phyloP scores from a whole-genome alignment of 2,888 invertebrate genomes.

The Gari tellinella region DNA sequence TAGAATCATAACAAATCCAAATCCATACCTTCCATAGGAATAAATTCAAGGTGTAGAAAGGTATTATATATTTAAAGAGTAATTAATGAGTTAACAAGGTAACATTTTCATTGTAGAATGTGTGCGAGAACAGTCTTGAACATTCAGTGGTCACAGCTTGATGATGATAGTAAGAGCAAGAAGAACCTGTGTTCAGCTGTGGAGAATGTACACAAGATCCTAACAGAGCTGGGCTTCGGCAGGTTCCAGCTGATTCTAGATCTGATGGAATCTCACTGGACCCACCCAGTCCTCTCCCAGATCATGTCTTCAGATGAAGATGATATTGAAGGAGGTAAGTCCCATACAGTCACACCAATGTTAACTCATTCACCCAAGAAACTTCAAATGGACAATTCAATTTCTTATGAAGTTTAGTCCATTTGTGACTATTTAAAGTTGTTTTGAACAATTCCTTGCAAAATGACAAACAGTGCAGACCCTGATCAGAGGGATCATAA shows the following conservation, averaged over 20 bases:
- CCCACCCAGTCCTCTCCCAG: conserved; percentile 77
- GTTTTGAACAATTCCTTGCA: too few relatives aligned
- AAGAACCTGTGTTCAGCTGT: conserved; percentile 72
- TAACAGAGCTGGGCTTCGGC: conserved; percentile 65
- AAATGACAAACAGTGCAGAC: too few relatives aligned
- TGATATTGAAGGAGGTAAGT: conserved; percentile 57
- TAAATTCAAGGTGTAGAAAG: too few relatives aligned
- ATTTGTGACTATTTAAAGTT: background rate
- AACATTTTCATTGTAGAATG: conserved; percentile 60
- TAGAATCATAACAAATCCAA: too few relatives aligned
- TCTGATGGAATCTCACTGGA: conserved; percentile 80
- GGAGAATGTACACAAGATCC: conserved; percentile 67
- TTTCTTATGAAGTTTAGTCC: background rate
- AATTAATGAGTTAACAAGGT: too few relatives aligned
- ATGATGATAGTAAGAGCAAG: conserved; percentile 70
- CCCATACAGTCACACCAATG: too few relatives aligned
- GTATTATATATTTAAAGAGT: too few relatives aligned
- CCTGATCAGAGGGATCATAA: too few relatives aligned
- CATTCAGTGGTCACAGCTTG: conserved; percentile 77
- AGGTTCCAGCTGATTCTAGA: conserved; percentile 69
- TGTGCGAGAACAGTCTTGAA: conserved; percentile 77
- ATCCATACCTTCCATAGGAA: too few relatives aligned
- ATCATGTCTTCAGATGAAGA: conserved; percentile 78
- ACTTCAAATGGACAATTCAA: background rate
- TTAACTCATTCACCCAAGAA: background rate